A percentile compares a stretch with the other conserved stretches of the same genome.
These are phyloP conservation scores for Bergia sp. DNA, from an alignment of 92 coral and sea anemone genomes.

Conservation along the genomic window DNA sequence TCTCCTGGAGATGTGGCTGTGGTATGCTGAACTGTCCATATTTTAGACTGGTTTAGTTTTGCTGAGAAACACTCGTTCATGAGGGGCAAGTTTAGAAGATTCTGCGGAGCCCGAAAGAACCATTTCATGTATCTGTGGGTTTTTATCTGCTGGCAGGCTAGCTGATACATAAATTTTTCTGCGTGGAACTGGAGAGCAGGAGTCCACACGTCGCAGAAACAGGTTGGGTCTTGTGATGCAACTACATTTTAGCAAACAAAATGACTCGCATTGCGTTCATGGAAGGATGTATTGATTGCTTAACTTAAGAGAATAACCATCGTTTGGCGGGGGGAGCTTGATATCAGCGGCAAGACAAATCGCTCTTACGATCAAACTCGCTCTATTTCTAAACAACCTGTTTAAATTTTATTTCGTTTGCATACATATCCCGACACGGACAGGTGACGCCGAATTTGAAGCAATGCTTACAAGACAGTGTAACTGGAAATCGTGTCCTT, in stretches of 20 bases:
- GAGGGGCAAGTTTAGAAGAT: neutral
- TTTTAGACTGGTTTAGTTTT: slow-evolving; percentile 1
- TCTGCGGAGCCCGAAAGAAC: neutral
- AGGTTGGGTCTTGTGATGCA: neutral
- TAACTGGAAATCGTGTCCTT: neutral
- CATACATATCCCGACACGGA: neutral
- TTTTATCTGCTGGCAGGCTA: slow-evolving; percentile 18
- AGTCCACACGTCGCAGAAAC: neutral
- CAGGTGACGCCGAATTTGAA: neutral
- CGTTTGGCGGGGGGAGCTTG: neutral
- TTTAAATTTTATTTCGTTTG: neutral
- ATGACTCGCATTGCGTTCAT: neutral
- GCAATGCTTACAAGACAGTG: neutral
- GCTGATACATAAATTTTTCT: neutral
- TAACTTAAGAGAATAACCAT: neutral
- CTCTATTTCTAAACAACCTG: neutral
- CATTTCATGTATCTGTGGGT: neutral
- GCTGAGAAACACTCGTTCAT: neutral
- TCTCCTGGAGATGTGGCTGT: neutral
- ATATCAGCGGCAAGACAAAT: too few species aligned
- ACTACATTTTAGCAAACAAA: neutral
- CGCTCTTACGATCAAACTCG: neutral
- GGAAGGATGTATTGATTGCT: neutral
- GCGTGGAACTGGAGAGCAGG: neutral
- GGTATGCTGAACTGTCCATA: neutral